Conservation (phyloP, 2,888 invertebrate genomes). For the Syrista parreyssii region DNA sequence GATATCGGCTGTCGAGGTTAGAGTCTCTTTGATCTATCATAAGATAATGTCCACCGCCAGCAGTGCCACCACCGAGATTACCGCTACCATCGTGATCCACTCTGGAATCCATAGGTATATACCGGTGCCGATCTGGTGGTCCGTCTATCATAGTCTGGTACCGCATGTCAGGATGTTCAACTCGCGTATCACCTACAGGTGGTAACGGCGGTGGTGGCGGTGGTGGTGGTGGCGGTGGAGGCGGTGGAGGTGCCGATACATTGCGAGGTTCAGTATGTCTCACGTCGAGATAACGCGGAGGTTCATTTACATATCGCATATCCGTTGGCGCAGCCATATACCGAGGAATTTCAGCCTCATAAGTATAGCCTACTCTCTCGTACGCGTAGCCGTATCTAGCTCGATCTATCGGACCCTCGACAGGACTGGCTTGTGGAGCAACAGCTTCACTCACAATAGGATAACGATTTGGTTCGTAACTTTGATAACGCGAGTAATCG, state of each 20-base stretch:
- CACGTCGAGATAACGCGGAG: background rate
- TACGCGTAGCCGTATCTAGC: constrained; percentile 48
- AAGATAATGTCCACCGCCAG: background rate
- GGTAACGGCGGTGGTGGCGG: background rate
- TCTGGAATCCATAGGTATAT: background rate
- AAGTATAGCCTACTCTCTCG: constrained; percentile 36
- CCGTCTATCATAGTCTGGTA: constrained; percentile 41
- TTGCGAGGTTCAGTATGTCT: background rate
- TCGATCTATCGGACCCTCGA: constrained; percentile 41
- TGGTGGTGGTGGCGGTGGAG: background rate
- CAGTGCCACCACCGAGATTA: background rate
- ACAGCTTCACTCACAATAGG: background rate
- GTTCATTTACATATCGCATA: background rate
- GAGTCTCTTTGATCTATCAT: background rate
- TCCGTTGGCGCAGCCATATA: constrained; percentile 28
- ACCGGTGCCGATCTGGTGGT: constrained; percentile 25
- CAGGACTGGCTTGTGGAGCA: constrained; percentile 2
- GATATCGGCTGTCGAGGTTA: constrained; percentile 28
- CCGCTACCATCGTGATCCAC: background rate
- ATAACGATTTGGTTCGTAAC: constrained; percentile 33
- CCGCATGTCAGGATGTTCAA: background rate
- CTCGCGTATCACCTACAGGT: background rate
- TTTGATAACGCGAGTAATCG: constrained; percentile 49
- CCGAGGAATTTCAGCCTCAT: constrained; percentile 41
- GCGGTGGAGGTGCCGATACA: background rate